phyloP scores from a whole-genome alignment of 2,888 invertebrate genomes.

The Hylaea fasciaria region DNA sequence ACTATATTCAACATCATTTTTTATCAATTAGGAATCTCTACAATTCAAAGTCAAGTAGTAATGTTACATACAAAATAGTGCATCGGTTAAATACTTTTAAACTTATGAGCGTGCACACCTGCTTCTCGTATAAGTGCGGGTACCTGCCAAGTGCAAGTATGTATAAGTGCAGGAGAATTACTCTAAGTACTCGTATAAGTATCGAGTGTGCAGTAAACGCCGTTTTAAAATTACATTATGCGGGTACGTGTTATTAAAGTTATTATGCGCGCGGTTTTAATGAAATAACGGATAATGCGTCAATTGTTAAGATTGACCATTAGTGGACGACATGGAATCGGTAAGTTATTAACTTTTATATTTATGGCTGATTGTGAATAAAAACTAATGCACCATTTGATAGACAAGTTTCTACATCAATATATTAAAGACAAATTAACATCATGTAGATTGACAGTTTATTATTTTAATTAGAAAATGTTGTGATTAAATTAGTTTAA shows the following conservation, averaged over 20 bases:
- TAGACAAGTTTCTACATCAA: too few species aligned
- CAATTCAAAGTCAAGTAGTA: too few species aligned
- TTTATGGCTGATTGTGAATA: constrained; percentile 4
- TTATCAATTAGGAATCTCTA: too few species aligned
- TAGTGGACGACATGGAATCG: constrained; percentile 1
- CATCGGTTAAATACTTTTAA: too few species aligned
- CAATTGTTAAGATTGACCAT: constrained; percentile 24
- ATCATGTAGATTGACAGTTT: neutral
- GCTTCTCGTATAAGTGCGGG: too few species aligned
- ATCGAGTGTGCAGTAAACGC: constrained; percentile 10
- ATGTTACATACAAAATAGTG: too few species aligned
- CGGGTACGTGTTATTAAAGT: constrained; percentile 5
- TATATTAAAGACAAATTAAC: too few species aligned
- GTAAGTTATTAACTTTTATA: constrained; percentile 15
- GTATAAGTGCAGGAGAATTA: constrained; percentile 17
- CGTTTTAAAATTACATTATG: constrained; percentile 18
- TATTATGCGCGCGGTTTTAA: constrained; percentile 15
- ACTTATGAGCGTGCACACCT: too few species aligned
- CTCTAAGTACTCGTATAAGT: constrained; percentile 9
- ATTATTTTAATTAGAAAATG: too few species aligned
- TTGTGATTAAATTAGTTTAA: too few species aligned
- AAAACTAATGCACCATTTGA: neutral
- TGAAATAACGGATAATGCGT: constrained; percentile 21
- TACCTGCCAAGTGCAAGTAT: neutral
- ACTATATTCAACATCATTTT: too few species aligned